Base-by-base conservation (phyloP, 2,797 vertebrate species). In the Sebastes miniatus region DNA sequence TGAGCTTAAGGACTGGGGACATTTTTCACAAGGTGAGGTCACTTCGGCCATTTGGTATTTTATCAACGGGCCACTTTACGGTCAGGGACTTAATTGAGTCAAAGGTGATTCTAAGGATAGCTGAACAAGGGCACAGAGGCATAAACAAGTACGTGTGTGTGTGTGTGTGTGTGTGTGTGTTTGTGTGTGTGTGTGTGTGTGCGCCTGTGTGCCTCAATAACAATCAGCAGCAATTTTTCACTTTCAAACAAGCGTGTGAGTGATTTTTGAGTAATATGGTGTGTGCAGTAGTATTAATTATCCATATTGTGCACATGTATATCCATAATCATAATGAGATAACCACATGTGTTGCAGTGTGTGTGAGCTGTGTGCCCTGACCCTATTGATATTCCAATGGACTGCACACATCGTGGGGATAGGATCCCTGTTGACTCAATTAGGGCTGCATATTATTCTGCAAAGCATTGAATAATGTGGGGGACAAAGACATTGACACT, bases 361-460 rank as follows among this genome's bases (percentile, higher is more conserved):
- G 58, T 77, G 36, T 63, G 31, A 66, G 74, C 76, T 69, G 64
- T 32, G 12, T 57, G 10, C 13, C 34, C 24, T 58, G 58, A 75
- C 70, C 66, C 31, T 63, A 85, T 87, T 91, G 84, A 76, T 87
- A 90, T 90, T 86, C 79, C 31, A 25, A 10, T 69, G 79, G 78
- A 77, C 65, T 67, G 10, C 69, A 34, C 32, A 22, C 71, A 82
- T 77, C 5, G 24, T 64, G 69, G 63, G 69, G 36, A 77, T 66
- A 63, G 25, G 73, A 86, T 92, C 89, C 89, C 88, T 61, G 75
- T 79, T 88, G 89, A 84, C 85, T 91, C 75, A 88, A 91, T 92
- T 90, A 90, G 63, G 50, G 64, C 69, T 76, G 77, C 73, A 85
- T 84, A 84, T 90, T 89, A 71, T 77, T 79, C 78, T 79, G 57